Evolutionary conservation across 2,888 invertebrate genomes (phyloP), one percentile per base, ranked within the genome.

Genomic region (Cordilura impudica): DNA sequence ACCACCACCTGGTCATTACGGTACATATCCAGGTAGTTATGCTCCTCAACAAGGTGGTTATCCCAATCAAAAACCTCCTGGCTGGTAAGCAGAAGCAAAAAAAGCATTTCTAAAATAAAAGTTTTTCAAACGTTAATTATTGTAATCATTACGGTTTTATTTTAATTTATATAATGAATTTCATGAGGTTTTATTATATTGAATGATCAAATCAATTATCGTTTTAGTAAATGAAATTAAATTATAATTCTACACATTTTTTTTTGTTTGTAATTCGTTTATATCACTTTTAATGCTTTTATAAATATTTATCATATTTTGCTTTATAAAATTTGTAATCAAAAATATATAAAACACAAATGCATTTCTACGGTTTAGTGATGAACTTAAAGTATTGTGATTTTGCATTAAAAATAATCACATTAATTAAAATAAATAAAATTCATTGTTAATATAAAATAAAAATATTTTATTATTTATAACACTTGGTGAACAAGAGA

Each of bases 11-110:
- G 88, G 88, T 4, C 83, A 86, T 49, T 90, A 90, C 79, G 90
- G 90, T 63, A 90, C 90, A 10, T 90, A 90, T 81, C 90, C 90
- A 1, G 90, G 90, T 26, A 87, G 85, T 67, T 90, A 83, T 84
- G 88, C 88, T 21, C 84, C 87, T 71, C 89, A 89, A 67, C 89
- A 88, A 49, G 88, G 89, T 21, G 89, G 89, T 16, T 89, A 86
- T 76, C 89, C 88, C 31, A 88, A 89, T 69, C 89, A 90, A 81
- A 89, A 90, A 81, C 89, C 90, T 74, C 89, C 89, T 60, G 89
- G 90, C 78, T 90, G 90, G 90, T 90, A 89, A 85, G 85, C 39
- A 43, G n/a, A 14, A n/a, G n/a, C n/a, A n/a, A 23, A 14, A 47
- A 19, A 31, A 8, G 49, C 35, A 70, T 70, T 66, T 73, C 16